Evolutionary conservation across 2,888 invertebrate genomes (phyloP).

Genomic region (Pachliopta kotzebuea): DNA sequence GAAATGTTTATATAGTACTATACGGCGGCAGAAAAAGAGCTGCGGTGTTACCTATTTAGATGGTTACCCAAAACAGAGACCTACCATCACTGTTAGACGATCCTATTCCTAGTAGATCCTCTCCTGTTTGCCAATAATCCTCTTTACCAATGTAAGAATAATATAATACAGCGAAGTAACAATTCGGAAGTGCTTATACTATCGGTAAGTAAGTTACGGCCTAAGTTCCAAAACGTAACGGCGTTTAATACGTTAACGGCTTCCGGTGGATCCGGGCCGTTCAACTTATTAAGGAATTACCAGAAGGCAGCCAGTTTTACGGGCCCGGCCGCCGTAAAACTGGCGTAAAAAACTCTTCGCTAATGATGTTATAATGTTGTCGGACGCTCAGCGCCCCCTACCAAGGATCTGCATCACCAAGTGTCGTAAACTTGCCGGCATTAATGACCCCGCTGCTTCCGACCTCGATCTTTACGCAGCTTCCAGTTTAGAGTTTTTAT

Average conservation of each 20-base stretch:
- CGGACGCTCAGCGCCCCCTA: conserved; percentile 1
- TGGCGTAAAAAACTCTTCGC: conserved; percentile 33
- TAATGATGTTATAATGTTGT: conserved; percentile 37
- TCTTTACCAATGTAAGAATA: no score
- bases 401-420: conserved; percentile 24
- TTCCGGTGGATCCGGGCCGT: conserved; percentile 6
- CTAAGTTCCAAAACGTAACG: conserved; percentile 1
- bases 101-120: no score
- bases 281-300: conserved; percentile 25
- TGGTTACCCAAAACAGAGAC: no score
- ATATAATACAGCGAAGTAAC: no score
- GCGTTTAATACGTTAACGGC: conserved; percentile 15
- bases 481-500: conserved; percentile 1
- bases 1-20: no score
- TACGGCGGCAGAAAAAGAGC: no score
- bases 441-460: conserved; percentile 13
- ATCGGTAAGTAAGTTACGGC: no score
- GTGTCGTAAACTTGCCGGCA: conserved; percentile 19
- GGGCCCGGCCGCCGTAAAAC: conserved; percentile 34
- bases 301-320: conserved; percentile 31
- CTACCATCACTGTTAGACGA: no score
- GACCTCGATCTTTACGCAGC: background rate
- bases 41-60: no score
- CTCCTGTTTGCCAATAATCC: no score
- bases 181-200: no score